Percentiles rank a stretch among this genome's conserved stretches.
phyloP scores from a whole-genome alignment of 2,888 invertebrate genomes.

The Oegoconia quadripuncta region DNA sequence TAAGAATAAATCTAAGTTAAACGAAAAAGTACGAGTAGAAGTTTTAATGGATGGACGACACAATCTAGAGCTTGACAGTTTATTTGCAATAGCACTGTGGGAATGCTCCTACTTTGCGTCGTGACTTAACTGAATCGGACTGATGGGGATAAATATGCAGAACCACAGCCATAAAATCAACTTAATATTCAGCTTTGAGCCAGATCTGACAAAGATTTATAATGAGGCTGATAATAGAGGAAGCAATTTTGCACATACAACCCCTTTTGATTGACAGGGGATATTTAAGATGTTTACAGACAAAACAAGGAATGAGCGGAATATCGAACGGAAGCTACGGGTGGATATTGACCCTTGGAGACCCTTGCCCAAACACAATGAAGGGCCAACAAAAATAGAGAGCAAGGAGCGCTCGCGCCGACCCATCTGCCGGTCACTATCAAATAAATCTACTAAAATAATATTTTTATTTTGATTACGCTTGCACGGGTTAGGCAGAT shows the following conservation, averaged over 20 bases:
- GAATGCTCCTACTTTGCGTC: slow-evolving; percentile 26
- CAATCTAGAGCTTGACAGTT: slow-evolving; percentile 19
- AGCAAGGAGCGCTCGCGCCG: slow-evolving; percentile 48
- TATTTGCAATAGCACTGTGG: slow-evolving; percentile 25
- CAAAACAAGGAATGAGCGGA: slow-evolving; percentile 53
- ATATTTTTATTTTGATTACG: slow-evolving; percentile 78
- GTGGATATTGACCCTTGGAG: slow-evolving; percentile 67
- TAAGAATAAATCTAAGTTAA: too few relatives aligned
- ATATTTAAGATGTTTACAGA: slow-evolving; percentile 57
- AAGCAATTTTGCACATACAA: slow-evolving; percentile 3
- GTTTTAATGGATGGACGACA: slow-evolving; percentile 18
- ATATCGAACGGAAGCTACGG: slow-evolving; percentile 64
- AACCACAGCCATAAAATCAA: slow-evolving; percentile 32
- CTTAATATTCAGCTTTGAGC: slow-evolving; percentile 20
- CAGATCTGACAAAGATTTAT: slow-evolving; percentile 10
- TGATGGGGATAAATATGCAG: slow-evolving; percentile 32
- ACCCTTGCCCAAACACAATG: slow-evolving; percentile 62
- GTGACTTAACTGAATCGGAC: slow-evolving; percentile 26
- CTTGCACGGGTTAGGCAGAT: slow-evolving; percentile 71
- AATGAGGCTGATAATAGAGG: slow-evolving; percentile 2
- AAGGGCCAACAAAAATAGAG: slow-evolving; percentile 67
- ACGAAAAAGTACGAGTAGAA: too few relatives aligned
- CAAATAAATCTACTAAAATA: slow-evolving; percentile 77
- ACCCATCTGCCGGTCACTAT: slow-evolving; percentile 74
- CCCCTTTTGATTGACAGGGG: slow-evolving; percentile 49